Conservation (phyloP, 2,797 vertebrate species). For the Ctenosaura bakeri region DNA sequence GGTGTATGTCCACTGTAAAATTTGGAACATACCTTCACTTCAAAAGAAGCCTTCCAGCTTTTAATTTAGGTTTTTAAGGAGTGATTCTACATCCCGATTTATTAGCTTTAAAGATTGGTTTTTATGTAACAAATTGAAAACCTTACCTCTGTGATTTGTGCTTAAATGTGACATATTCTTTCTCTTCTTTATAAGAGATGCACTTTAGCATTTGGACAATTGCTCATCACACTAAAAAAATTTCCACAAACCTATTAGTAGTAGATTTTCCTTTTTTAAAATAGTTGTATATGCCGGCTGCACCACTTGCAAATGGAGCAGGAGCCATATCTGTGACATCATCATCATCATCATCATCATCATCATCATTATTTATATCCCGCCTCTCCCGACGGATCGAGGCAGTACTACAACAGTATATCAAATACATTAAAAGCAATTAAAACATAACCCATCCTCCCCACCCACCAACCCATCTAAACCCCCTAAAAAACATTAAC, state of each 20-base stretch:
- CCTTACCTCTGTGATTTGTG: background rate
- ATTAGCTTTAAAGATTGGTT: background rate
- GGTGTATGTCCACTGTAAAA: background rate
- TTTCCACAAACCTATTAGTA: too few relatives aligned
- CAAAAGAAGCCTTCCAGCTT: background rate
- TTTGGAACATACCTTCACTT: background rate
- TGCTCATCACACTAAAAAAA: background rate
- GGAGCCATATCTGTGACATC: too few relatives aligned
- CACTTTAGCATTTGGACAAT: background rate
- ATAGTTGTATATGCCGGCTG: background rate
- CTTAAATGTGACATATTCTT: too few relatives aligned
- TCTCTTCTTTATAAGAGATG: too few relatives aligned
- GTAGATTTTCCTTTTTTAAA: background rate
- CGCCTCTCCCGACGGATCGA: too few relatives aligned
- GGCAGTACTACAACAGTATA: too few relatives aligned
- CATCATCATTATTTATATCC: too few relatives aligned
- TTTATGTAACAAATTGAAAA: background rate
- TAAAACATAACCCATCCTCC: too few relatives aligned
- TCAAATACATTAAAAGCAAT: too few relatives aligned
- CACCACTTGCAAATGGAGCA: background rate
- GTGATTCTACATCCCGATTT: background rate
- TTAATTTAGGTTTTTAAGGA: background rate
- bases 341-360: too few relatives aligned
- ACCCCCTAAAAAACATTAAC: too few relatives aligned
- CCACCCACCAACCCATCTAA: too few relatives aligned